Conservation (phyloP, 2,888 invertebrate species). For the Drepanosiphum platanoidis region DNA sequence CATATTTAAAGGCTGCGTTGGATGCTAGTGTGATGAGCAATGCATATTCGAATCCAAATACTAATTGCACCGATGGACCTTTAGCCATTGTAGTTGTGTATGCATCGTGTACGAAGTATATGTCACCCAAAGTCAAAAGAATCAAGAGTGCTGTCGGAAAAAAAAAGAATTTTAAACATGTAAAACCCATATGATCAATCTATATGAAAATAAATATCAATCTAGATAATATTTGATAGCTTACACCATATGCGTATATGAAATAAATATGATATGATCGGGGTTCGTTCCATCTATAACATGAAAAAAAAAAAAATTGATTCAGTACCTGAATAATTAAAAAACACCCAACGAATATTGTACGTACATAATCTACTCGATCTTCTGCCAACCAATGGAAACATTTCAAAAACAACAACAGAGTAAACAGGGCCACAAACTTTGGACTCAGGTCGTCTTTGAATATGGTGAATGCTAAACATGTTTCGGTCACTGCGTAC, state of each 20-base stretch:
- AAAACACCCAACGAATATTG: neutral
- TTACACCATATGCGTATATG: constrained; percentile 87
- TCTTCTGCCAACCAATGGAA: constrained; percentile 99
- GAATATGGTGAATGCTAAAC: constrained; percentile 98
- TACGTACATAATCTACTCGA: constrained; percentile 93
- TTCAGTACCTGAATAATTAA: neutral
- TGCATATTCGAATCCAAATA: constrained; percentile 99
- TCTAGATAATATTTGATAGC: constrained; percentile 65
- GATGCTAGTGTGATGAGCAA: constrained; percentile 92
- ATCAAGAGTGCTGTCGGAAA: constrained; percentile 73
- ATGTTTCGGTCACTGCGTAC: constrained; percentile 99
- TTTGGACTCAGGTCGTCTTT: constrained; percentile 98
- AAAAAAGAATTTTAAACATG: no score
- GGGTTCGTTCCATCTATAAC: constrained; percentile 98
- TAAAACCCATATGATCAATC: neutral
- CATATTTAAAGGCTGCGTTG: constrained; percentile 92
- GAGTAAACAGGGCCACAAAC: constrained; percentile 96
- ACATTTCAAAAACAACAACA: constrained; percentile 95
- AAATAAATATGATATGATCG: constrained; percentile 94
- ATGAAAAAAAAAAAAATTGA: constrained; percentile 5
- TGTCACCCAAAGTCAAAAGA: constrained; percentile 84
- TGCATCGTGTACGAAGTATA: constrained; percentile 90
- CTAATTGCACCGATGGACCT: constrained; percentile 97
- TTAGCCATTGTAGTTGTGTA: constrained; percentile 91
- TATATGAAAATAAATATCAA: neutral